These are phyloP conservation scores for Morpho deidamia DNA, from an alignment of 2,888 invertebrate species.

Conservation along the genomic window DNA sequence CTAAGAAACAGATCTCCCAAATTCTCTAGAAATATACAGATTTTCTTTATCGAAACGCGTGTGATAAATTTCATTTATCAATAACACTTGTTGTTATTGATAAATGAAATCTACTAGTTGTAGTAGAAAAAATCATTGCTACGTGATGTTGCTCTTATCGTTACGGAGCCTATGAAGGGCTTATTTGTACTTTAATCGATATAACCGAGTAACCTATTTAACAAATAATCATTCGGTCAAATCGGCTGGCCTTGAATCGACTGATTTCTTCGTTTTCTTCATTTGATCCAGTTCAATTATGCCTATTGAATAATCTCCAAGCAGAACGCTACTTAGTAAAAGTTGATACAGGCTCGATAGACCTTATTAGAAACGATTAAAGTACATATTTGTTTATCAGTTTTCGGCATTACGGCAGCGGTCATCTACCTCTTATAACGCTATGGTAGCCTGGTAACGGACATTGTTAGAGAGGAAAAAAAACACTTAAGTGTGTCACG, in stretches of 20 bases:
- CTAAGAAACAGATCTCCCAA: too few species aligned
- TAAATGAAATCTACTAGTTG: too few species aligned
- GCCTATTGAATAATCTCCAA: conserved; percentile 22
- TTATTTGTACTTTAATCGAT: too few species aligned
- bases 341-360: background rate
- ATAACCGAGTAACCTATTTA: conserved; percentile 3
- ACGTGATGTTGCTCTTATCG: too few species aligned
- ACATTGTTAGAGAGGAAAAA: conserved; percentile 36
- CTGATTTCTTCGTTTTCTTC: conserved; percentile 14
- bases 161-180: too few species aligned
- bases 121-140: too few species aligned
- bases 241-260: conserved; percentile 17
- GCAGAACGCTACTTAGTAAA: conserved; percentile 9
- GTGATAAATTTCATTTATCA: too few species aligned
- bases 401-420: conserved; percentile 34
- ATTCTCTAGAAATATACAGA: too few species aligned
- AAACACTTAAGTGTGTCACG: conserved; percentile 34
- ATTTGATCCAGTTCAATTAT: conserved; percentile 23
- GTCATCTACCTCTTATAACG: conserved; percentile 53
- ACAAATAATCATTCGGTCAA: conserved; percentile 1
- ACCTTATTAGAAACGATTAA: conserved; percentile 15
- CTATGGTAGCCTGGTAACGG: conserved; percentile 56
- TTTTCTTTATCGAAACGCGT: too few species aligned
- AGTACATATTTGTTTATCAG: conserved; percentile 19
- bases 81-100: too few species aligned